Evolutionary conservation across 2,113 vertebrate species (phyloP).

Genomic region (Enhydra lutris): DNA sequence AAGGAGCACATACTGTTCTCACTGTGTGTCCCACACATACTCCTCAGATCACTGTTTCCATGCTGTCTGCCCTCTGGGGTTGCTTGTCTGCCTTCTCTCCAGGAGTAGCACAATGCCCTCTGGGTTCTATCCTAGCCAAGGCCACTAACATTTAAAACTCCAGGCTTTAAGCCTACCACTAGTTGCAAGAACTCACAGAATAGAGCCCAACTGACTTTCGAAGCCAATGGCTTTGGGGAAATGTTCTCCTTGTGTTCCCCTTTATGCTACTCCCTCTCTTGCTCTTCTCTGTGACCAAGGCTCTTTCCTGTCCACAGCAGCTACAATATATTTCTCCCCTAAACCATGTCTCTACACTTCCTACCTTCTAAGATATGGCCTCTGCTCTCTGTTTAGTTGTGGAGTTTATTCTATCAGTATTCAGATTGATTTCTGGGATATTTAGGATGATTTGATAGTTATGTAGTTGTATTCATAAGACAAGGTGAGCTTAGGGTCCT

Average conservation of each 20-base stretch:
- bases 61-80: neutral
- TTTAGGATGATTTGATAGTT: neutral
- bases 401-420: neutral
- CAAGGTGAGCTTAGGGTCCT: neutral
- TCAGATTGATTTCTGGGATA: neutral
- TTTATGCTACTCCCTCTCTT: neutral
- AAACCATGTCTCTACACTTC: neutral
- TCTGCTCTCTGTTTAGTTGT: neutral
- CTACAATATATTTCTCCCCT: neutral
- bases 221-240: neutral
- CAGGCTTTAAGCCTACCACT: neutral
- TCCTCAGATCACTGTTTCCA: neutral
- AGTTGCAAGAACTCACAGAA: neutral
- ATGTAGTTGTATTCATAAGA: neutral
- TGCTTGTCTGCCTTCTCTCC: neutral
- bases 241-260: neutral
- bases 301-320: neutral
- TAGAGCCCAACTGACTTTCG: neutral
- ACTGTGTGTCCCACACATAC: neutral
- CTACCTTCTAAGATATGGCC: neutral
- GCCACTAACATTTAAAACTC: neutral
- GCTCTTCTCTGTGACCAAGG: neutral
- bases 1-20: neutral
- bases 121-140: neutral
- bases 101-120: neutral